Evolutionary conservation across 1,140 invertebrate genomes (phyloP), one percentile per base, ranked within the genome.

Genomic region (Drosophila teissieri): DNA sequence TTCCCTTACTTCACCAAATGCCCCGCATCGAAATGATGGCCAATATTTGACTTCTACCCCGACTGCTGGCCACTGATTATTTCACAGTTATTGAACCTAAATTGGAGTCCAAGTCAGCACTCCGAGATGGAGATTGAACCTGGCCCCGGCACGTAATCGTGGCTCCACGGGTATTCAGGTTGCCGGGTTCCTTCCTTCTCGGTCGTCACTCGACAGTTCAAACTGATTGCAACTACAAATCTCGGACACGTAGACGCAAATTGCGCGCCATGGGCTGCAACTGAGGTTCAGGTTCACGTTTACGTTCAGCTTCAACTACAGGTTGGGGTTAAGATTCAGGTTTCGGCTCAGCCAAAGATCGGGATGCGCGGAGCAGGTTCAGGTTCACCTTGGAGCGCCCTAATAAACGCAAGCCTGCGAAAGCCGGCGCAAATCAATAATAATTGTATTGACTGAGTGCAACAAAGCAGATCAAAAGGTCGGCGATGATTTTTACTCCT

Each of bases 391-490:
- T 77, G 72, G 55, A 62, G 45, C 40, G 49, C 65, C 74, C 68
- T 61, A 79, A 68, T 73, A 58, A 68, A 48, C 40, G 56, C 52
- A 24, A 19, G 39, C 39, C 31, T 22, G 61, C 69, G 76, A 72
- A 58, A 77, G 80, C 65, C 72, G 37, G 61, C 27, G 64, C 79
- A 83, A 84, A 88, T 89, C 83, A 88, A 88, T 88, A 89, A 89
- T 88, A 88, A 88, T 89, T 79, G 84, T 83, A 88, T 88, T 88
- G 83, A 88, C 83, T 80, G 84, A 78, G 67, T 61, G 72, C 61
- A 79, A 80, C 81, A 67, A 63, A 44, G 73, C 79, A 73, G 84
- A 89, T 88, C 83, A 88, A 89, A 83, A 89, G 83, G 83, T 88
- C 83, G 83, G 57, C 45, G 58, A 60, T 78, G 82, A 56, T 64